phyloP scores from a whole-genome alignment of 2,888 invertebrate genomes.

The Caenorhabditis sulstoni region DNA sequence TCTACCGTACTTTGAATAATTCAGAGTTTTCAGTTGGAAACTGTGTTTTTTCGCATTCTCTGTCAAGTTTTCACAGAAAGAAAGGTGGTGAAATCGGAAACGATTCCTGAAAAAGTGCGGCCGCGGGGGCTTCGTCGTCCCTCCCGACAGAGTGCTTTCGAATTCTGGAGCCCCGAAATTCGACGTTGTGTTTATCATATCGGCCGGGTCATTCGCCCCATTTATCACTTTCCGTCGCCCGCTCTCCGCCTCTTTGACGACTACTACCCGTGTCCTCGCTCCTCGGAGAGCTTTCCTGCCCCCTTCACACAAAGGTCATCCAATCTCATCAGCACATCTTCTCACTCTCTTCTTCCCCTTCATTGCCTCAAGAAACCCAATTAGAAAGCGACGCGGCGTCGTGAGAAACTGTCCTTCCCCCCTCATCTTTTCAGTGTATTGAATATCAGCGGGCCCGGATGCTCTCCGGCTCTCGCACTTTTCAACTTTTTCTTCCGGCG shows the following conservation, averaged over 20 bases:
- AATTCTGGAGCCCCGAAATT: neutral
- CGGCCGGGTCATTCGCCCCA: conserved; percentile 12
- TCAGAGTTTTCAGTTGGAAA: too few relatives aligned
- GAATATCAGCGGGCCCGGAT: conserved; percentile 44
- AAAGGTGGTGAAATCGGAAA: too few relatives aligned
- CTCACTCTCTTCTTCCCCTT: conserved; percentile 10
- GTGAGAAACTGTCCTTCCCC: conserved; percentile 49
- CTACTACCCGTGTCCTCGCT: conserved; percentile 14
- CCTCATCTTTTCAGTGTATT: conserved; percentile 50
- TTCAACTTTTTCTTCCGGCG: conserved; percentile 2
- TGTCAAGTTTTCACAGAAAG: too few relatives aligned
- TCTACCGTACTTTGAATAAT: neutral
- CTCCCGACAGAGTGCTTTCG: too few relatives aligned
- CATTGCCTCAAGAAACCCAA: conserved; percentile 51
- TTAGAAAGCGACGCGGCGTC: conserved; percentile 51
- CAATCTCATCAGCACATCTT: conserved; percentile 57
- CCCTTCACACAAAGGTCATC: conserved; percentile 34
- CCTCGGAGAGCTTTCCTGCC: conserved; percentile 10
- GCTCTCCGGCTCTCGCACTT: conserved; percentile 12
- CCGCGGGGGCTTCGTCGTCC: too few relatives aligned
- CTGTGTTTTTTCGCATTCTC: too few relatives aligned
- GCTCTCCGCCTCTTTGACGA: neutral
- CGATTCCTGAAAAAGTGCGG: too few relatives aligned
- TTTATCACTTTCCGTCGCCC: conserved; percentile 22
- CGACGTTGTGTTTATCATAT: conserved; percentile 38